Conservation (phyloP, 64 coral and sea anemone genomes). For the Stichodactyla mertensii region DNA sequence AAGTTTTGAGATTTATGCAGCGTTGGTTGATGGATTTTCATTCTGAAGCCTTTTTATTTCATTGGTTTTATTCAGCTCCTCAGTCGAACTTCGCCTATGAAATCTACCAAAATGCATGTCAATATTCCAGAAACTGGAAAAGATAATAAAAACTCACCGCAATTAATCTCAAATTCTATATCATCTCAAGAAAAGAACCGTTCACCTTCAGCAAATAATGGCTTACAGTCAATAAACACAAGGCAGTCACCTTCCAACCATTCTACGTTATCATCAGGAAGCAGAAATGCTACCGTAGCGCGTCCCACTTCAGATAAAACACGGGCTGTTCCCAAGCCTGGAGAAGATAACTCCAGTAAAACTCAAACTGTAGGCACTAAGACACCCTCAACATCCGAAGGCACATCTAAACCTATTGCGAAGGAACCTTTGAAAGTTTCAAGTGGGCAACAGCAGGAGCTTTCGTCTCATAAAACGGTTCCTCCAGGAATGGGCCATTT, state of each 20-base stretch:
- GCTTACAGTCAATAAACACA: neutral
- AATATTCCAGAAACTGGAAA: neutral
- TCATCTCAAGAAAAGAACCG: neutral
- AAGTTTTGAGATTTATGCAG: no score
- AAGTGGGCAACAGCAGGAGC: neutral
- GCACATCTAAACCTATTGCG: neutral
- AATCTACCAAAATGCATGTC: neutral
- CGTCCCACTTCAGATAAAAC: neutral
- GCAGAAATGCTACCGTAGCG: neutral
- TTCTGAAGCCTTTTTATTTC: neutral
- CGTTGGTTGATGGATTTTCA: neutral
- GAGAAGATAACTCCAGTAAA: neutral
- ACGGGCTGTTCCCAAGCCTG: neutral
- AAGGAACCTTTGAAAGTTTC: neutral
- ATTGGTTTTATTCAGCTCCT: neutral
- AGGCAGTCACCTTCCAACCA: neutral
- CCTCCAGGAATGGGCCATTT: constrained; percentile 18
- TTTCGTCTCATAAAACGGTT: neutral
- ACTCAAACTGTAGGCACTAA: neutral
- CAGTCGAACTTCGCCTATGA: neutral
- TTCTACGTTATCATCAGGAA: neutral
- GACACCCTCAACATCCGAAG: neutral
- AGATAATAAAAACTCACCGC: neutral
- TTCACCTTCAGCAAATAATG: neutral
- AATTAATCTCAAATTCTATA: neutral